Conservation (phyloP, 1,140 invertebrate genomes). For the Trinorchestia longiramus region DNA sequence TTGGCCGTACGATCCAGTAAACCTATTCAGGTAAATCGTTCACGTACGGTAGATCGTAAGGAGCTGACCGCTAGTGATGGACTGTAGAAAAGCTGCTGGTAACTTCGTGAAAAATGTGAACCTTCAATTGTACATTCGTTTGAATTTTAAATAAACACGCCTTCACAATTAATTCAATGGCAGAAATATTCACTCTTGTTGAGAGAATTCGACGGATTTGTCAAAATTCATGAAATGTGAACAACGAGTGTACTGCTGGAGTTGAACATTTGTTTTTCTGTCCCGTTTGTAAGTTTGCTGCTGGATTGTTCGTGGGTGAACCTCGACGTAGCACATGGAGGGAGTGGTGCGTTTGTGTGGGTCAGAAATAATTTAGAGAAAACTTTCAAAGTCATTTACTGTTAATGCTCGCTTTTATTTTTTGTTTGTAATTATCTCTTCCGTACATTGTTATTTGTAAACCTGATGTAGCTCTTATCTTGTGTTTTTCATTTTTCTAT, state of each 20-base stretch:
- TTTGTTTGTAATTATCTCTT: background rate
- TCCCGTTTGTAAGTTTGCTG: background rate
- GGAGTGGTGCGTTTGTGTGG: background rate
- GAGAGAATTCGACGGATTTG: background rate
- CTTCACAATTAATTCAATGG: background rate
- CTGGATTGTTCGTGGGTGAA: background rate
- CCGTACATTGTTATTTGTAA: background rate
- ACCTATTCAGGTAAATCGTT: background rate
- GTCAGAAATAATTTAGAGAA: background rate
- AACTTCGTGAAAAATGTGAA: background rate
- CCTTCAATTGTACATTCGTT: background rate
- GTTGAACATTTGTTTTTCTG: background rate
- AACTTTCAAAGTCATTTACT: conserved; percentile 30
- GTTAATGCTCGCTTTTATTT: conserved; percentile 7
- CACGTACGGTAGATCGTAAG: background rate
- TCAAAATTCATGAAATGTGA: background rate
- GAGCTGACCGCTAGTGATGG: background rate
- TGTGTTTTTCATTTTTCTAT: background rate
- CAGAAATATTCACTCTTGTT: background rate
- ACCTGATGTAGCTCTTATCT: background rate
- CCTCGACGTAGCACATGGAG: background rate
- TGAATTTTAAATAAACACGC: background rate
- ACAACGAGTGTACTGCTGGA: background rate
- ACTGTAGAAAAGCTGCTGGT: background rate
- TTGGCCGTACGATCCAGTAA: no score